Evolutionary conservation across 2,888 invertebrate species (phyloP), one percentile per base, ranked within the genome.

Genomic region (Ennomos quercinarius): DNA sequence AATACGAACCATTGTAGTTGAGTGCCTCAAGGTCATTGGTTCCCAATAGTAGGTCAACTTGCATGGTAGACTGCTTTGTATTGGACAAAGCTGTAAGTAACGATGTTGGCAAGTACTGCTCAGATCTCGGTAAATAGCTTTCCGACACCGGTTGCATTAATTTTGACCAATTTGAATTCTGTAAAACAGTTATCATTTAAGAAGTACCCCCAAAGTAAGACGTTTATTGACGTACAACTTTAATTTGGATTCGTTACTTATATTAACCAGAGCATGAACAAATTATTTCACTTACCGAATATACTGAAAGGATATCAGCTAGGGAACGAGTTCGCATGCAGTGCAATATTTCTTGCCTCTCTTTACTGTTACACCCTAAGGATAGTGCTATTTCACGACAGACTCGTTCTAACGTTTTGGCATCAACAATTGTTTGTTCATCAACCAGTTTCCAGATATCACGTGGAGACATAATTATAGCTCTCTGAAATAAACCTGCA

Each of bases 41-140:
- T 17, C 96, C 96, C 49, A 95, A 91, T 54, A 96, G 84, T 45
- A 96, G 83, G 35, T 96, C 95, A 11, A 96, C 93, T 79, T 94
- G 93, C 56, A 92, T 83, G 70, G 90, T 93, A 59, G 91, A 86
- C 57, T 94, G 78, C 53, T 81, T 82, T 54, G 91, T 81, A 47
- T 94, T 82, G n/a, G 93, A 88, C 35, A 96, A 80, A 42, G 94
- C 93, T 60, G 84, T 82, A 37, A 87, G 75, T 38, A 95, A 93
- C 61, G 94, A 87, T 57, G 82, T 73, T 8, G 95, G 94, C 66
- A 95, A 86, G 77, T 95, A 95, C 73, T 94, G 94, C 71, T 95
- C 94, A 6, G 93, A 88, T 61, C 91, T 90, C 44, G 94, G 91
- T 62, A 95, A 86, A 80, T 94, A 95, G 45, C 79, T 84, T 77